Evolutionary conservation across 2,113 vertebrate species (phyloP).

Genomic region (Pseudorectes ferrugineus): DNA sequence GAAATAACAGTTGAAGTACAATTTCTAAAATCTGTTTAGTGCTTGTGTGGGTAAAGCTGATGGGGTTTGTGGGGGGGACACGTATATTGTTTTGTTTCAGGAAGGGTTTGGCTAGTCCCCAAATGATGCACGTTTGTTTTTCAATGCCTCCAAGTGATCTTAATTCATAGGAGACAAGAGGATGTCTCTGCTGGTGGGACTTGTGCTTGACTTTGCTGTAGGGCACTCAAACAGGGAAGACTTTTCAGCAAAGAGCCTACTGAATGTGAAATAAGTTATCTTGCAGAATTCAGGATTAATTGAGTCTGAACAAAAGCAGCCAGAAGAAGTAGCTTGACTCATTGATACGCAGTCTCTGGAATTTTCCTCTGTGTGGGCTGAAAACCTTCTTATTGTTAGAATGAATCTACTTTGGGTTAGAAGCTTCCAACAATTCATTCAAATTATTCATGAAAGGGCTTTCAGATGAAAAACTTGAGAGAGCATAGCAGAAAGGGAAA

Average conservation of each 20-base stretch:
- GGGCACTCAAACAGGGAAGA: neutral
- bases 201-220: neutral
- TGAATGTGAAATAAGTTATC: neutral
- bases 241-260: neutral
- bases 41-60: neutral
- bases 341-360: slow-evolving; percentile 6
- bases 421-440: slow-evolving; percentile 30
- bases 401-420: neutral
- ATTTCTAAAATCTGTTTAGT: neutral
- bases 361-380: slow-evolving; percentile 56
- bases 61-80: neutral
- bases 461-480: neutral
- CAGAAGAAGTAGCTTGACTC: slow-evolving; percentile 34
- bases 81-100: neutral
- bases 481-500: neutral
- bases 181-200: neutral
- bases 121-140: neutral
- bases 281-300: neutral
- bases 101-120: neutral
- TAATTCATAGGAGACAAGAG: neutral
- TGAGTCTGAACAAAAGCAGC: neutral
- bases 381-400: slow-evolving; percentile 47
- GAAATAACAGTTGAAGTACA: neutral
- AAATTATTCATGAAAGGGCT: slow-evolving; percentile 27
- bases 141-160: neutral